Base-by-base conservation (phyloP, 2,113 vertebrate genomes). In the Motacilla alba region DNA sequence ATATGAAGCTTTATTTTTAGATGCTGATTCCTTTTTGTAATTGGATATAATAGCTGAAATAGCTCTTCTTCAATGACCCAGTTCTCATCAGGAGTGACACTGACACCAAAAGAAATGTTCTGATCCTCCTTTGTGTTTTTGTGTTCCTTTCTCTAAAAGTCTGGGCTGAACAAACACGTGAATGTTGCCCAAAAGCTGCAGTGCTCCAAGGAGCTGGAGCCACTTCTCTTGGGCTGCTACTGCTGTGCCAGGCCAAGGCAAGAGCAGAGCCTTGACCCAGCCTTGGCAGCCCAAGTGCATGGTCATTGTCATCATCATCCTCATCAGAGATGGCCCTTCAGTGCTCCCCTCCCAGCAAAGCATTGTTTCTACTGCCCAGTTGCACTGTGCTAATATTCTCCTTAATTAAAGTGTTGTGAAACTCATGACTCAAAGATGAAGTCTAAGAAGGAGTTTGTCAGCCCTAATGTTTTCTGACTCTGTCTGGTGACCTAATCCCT, bases 1-100 rank as follows among this genome's bases (percentile, higher is more conserved):
- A 84, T 62, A 90, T 24, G 0, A 78, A 92, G 60, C n/a, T 84
- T 95, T 94, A 95, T 96, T 95, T 96, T 94, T 94, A 93, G 92
- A 68, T 72, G 55, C 56, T 23, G 80, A 30, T 81, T 95, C n/a
- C 41, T 94, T 94, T 92, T 91, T 92, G 80, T 92, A 95, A 96
- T 96, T 96, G 52, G 88, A 37, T 83, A 52, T 68, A 89, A 92
- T 82, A 58, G 64, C 77, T 90, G 69, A 90, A 96, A 93, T 89
- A 90, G 73, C 77, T 93, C 72, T 93, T 84, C 73, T 78, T 91
- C 89, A 78, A 56, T 84, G 86, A 93, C 92, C 80, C 53, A 68
- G 69, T 95, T 95, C 95, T 90, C 69, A 41, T 89, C 68, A 76
- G 53, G 23, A 77, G 73, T 69, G 72, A 76, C 41, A 16, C 49